Evolutionary conservation across 1,140 invertebrate species (phyloP).

Genomic region (Melanaphis sacchari): DNA sequence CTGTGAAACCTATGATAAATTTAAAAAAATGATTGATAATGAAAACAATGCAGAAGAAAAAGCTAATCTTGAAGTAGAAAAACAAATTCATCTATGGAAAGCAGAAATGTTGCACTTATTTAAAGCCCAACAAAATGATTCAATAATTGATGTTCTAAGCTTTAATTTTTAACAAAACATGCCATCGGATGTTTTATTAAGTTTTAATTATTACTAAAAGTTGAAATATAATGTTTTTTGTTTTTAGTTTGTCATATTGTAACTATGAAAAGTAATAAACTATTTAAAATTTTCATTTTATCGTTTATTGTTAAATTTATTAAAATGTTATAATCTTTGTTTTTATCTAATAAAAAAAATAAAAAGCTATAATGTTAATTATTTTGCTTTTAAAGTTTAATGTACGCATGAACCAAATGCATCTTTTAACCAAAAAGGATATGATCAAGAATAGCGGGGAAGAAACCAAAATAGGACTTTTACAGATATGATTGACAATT

Average conservation of each 20-base stretch:
- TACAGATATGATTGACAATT: too few relatives aligned
- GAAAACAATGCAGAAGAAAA: not conserved
- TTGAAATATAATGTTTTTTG: slow-evolving; percentile 24
- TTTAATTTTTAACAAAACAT: slow-evolving; percentile 30
- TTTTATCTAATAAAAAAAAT: not conserved
- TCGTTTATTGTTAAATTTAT: slow-evolving; percentile 29
- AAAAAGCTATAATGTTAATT: slow-evolving; percentile 1
- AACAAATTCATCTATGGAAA: not conserved
- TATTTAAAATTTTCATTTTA: slow-evolving; percentile 12
- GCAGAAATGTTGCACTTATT: not conserved
- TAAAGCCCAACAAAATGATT: slow-evolving; percentile 36
- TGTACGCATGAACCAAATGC: too few relatives aligned
- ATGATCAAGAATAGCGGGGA: too few relatives aligned
- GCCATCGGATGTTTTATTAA: not conserved
- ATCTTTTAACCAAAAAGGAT: too few relatives aligned
- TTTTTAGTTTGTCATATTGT: slow-evolving; percentile 8
- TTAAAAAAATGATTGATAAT: not conserved
- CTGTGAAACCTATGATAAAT: slow-evolving; percentile 15
- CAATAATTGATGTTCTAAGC: slow-evolving; percentile 11
- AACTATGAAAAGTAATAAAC: slow-evolving; percentile 19
- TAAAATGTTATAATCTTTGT: not conserved
- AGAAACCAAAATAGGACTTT: too few relatives aligned
- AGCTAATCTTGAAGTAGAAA: not conserved
- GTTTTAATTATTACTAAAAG: slow-evolving; percentile 21
- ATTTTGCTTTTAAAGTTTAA: too few relatives aligned